Percentiles rank a stretch among this genome's conserved stretches.
phyloP scores from a whole-genome alignment of 2,888 invertebrate genomes.

The Athalia circularis region DNA sequence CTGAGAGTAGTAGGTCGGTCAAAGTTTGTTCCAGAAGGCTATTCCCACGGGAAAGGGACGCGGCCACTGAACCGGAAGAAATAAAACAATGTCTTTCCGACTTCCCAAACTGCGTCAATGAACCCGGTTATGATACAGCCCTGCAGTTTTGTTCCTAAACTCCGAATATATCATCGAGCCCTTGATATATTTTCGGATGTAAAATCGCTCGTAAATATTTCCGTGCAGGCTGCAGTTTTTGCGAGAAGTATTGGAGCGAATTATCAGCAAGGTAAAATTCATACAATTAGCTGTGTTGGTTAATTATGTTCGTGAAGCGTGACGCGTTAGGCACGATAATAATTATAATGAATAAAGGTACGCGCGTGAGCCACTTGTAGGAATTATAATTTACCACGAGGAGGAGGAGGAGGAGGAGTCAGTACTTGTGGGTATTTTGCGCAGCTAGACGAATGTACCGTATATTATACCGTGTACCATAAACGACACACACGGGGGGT shows the following conservation, averaged over 20 bases:
- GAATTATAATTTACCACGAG: slow-evolving; percentile 23
- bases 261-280: too few species aligned
- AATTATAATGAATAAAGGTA: slow-evolving; percentile 26
- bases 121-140: not conserved
- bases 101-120: not conserved
- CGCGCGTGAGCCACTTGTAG: slow-evolving; percentile 41
- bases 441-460: not conserved
- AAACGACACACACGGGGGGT: too few species aligned
- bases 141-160: not conserved
- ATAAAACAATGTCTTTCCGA: not conserved
- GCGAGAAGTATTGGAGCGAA: too few species aligned
- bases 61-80: not conserved
- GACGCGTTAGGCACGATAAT: slow-evolving; percentile 26
- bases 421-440: not conserved
- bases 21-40: not conserved
- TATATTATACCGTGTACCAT: not conserved
- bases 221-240: not conserved
- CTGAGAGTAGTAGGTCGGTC: not conserved
- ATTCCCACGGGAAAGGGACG: slow-evolving; percentile 17
- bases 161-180: not conserved
- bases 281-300: too few species aligned
- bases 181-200: not conserved
- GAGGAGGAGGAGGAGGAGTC: not conserved
- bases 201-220: not conserved
- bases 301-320: slow-evolving; percentile 25